Conservation (phyloP, 2,113 vertebrate species). For the Protomyctophum bolini region DNA sequence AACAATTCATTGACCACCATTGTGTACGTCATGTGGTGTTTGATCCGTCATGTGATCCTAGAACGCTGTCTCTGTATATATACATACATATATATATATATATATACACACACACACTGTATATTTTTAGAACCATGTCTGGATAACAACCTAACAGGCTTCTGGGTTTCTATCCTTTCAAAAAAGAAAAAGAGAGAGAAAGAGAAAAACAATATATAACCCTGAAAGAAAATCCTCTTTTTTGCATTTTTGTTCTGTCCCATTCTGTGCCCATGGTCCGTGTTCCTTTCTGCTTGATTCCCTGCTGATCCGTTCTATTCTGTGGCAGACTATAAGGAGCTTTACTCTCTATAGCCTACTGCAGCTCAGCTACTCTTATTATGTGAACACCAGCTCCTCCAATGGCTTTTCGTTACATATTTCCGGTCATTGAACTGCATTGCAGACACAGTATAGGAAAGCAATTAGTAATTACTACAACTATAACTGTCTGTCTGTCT, state of each 20-base stretch:
- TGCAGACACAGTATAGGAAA: neutral
- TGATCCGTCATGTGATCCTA: too few species aligned
- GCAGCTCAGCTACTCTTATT: neutral
- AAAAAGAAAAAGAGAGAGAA: neutral
- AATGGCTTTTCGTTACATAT: neutral
- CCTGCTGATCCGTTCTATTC: slow-evolving; percentile 4
- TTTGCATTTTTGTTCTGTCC: neutral
- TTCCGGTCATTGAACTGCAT: neutral
- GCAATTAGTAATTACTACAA: neutral
- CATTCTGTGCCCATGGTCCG: neutral
- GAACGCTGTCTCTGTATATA: too few species aligned
- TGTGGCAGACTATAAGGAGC: neutral
- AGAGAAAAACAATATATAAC: too few species aligned
- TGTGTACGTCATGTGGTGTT: too few species aligned
- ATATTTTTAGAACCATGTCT: neutral
- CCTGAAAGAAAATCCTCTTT: neutral
- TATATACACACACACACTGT: too few species aligned
- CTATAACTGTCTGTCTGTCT: neutral
- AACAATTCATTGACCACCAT: too few species aligned
- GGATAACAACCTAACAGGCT: slow-evolving; percentile 10
- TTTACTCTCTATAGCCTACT: slow-evolving; percentile 6
- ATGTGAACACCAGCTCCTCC: slow-evolving; percentile 14
- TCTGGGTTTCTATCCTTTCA: slow-evolving; percentile 7
- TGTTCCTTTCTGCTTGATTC: neutral
- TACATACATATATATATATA: too few species aligned